Conservation (phyloP, 1,140 invertebrate genomes). For the Panagrolaimus sp. region DNA sequence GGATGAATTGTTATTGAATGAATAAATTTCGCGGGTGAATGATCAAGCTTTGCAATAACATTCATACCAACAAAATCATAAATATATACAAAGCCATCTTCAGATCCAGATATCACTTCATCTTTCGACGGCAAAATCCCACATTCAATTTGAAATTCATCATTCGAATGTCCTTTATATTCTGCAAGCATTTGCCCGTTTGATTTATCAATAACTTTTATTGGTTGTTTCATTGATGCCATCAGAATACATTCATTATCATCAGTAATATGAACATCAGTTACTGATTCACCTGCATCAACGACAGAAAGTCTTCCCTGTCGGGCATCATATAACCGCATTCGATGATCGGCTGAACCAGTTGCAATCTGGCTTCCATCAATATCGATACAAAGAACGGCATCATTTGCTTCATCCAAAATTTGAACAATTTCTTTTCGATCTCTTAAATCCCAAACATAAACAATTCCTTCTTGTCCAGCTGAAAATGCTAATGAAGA, state of each 20-base stretch:
- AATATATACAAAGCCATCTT: neutral
- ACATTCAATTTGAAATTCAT: slow-evolving; percentile 11
- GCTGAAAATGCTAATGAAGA: slow-evolving; percentile 9
- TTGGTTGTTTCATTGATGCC: neutral
- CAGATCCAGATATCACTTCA: slow-evolving; percentile 12
- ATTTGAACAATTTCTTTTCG: slow-evolving; percentile 1
- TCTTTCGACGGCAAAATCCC: slow-evolving; percentile 5
- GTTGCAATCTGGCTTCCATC: slow-evolving; percentile 1
- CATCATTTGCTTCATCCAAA: slow-evolving; percentile 15
- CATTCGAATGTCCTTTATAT: slow-evolving; percentile 3
- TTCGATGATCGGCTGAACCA: neutral
- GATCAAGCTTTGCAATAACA: neutral
- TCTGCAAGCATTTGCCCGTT: slow-evolving; percentile 4
- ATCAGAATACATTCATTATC: slow-evolving; percentile 17
- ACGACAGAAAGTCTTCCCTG: neutral
- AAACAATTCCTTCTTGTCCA: slow-evolving; percentile 1
- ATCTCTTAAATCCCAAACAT: neutral
- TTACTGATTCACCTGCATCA: neutral
- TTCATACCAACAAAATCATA: slow-evolving; percentile 13
- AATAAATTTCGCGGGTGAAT: neutral
- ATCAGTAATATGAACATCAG: slow-evolving; percentile 17
- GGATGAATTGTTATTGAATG: slow-evolving; percentile 1
- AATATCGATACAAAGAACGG: slow-evolving; percentile 10
- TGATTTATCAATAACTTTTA: slow-evolving; percentile 14
- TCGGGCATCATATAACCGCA: slow-evolving; percentile 11